Percentiles rank a stretch among this genome's conserved stretches.
These are phyloP conservation scores for Drosophila varians DNA, from an alignment of 1,140 invertebrate species.

Conservation along the genomic window DNA sequence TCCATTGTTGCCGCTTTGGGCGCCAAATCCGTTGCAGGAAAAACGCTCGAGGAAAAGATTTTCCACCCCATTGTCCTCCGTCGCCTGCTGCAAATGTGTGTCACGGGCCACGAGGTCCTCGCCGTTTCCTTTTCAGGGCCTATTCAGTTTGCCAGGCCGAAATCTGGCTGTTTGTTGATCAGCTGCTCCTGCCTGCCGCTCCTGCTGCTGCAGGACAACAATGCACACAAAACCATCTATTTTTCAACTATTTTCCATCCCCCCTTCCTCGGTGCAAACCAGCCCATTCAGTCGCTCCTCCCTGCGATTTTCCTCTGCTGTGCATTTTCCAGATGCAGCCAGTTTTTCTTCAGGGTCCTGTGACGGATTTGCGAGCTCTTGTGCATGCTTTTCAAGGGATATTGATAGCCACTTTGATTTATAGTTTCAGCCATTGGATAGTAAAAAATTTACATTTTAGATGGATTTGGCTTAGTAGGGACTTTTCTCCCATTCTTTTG, in stretches of 20 bases:
- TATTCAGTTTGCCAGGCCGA: constrained; percentile 36
- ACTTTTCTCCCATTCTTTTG: no score
- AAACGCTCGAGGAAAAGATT: constrained; percentile 35
- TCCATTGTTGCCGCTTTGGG: constrained; percentile 60
- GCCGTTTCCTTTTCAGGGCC: constrained; percentile 21
- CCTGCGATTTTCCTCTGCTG: constrained; percentile 35
- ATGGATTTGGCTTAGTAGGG: no score
- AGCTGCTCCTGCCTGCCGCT: constrained; percentile 41
- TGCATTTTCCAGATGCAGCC: constrained; percentile 47
- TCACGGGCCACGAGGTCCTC: constrained; percentile 56
- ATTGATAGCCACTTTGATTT: constrained; percentile 37
- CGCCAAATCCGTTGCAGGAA: constrained; percentile 56
- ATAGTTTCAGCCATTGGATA: constrained; percentile 5
- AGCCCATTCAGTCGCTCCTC: constrained; percentile 2
- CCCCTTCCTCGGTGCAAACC: not conserved
- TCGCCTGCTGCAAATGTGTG: constrained; percentile 57
- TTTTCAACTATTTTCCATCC: constrained; percentile 11
- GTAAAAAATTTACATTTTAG: not conserved
- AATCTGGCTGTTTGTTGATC: constrained; percentile 45
- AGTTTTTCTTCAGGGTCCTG: constrained; percentile 17
- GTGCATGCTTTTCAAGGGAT: constrained; percentile 6
- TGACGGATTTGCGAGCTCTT: constrained; percentile 23
- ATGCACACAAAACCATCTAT: constrained; percentile 49
- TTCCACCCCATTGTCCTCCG: constrained; percentile 40
- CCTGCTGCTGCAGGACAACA: constrained; percentile 47